Percentiles rank a stretch among this genome's conserved stretches.
Evolutionary conservation across 2,113 vertebrate species (phyloP).

Genomic region (Xenus cinereus): DNA sequence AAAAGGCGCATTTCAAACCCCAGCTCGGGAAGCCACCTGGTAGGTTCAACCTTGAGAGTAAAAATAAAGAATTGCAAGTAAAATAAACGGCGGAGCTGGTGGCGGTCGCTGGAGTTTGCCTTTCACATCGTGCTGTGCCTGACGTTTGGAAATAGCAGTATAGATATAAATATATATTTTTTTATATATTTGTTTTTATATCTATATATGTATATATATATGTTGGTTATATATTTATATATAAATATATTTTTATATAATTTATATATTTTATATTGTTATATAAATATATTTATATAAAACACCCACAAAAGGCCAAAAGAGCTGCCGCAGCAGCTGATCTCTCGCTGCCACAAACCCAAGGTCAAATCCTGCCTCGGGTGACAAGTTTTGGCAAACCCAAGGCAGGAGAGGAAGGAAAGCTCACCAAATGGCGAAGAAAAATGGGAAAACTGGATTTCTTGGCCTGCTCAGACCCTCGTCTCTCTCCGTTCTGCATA

Average conservation of each 20-base stretch:
- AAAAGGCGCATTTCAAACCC: not conserved
- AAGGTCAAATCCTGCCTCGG: not conserved
- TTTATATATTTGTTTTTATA: too few relatives aligned
- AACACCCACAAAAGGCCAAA: not conserved
- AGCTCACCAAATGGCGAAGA: not conserved
- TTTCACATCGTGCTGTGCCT: not conserved
- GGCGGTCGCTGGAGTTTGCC: fast-evolving
- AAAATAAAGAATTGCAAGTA: not conserved
- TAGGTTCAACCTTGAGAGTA: not conserved
- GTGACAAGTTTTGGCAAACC: not conserved
- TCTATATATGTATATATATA: not conserved
- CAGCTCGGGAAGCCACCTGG: not conserved
- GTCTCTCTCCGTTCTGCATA: not conserved
- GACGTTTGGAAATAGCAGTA: not conserved
- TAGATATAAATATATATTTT: not conserved
- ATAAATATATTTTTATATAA: too few relatives aligned
- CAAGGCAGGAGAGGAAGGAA: not conserved
- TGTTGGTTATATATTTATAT: too few relatives aligned
- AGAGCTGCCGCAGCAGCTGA: not conserved
- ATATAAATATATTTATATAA: not conserved
- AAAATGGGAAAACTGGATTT: not conserved
- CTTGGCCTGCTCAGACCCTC: too few relatives aligned
- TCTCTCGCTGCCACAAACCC: not conserved
- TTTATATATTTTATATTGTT: not conserved
- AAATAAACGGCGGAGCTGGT: not conserved